Percentiles rank a stretch among this genome's conserved stretches.
phyloP scores from a whole-genome alignment of 2,888 invertebrate genomes.

The Cantharis lateralis region DNA sequence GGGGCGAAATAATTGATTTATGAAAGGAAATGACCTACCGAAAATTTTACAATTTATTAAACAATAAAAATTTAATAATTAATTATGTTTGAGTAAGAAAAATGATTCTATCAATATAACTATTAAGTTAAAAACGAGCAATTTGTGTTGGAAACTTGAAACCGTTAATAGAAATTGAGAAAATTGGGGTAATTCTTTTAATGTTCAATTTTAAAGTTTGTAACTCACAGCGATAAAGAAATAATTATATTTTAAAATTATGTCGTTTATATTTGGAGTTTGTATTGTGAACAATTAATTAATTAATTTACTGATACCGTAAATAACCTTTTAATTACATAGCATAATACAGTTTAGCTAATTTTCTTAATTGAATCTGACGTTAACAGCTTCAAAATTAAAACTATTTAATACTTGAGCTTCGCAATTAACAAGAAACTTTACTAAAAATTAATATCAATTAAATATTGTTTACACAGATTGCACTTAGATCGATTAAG shows the following conservation, averaged over 20 bases:
- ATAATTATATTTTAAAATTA: constrained; percentile 15
- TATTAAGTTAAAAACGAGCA: neutral
- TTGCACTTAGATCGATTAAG: neutral
- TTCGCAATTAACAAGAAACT: neutral
- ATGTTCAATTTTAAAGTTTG: constrained; percentile 3
- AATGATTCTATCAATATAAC: neutral
- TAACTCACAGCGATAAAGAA: constrained; percentile 16
- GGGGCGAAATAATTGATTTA: neutral
- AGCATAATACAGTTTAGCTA: constrained; percentile 11
- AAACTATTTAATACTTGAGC: neutral
- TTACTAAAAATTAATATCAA: neutral
- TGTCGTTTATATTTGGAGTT: constrained; percentile 11
- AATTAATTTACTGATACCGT: constrained; percentile 19
- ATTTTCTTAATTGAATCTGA: constrained; percentile 23
- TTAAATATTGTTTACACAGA: neutral
- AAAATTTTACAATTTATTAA: neutral
- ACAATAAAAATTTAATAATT: neutral
- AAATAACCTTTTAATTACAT: constrained; percentile 22
- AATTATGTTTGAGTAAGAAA: neutral
- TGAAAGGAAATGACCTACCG: neutral
- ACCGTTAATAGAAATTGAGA: neutral
- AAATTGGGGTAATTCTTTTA: neutral
- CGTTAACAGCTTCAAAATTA: constrained; percentile 15
- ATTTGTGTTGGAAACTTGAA: neutral
- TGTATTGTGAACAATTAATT: constrained; percentile 8